Evolutionary conservation across 2,797 vertebrate species (phyloP).

Genomic region (Hemitrygon akajei): DNA sequence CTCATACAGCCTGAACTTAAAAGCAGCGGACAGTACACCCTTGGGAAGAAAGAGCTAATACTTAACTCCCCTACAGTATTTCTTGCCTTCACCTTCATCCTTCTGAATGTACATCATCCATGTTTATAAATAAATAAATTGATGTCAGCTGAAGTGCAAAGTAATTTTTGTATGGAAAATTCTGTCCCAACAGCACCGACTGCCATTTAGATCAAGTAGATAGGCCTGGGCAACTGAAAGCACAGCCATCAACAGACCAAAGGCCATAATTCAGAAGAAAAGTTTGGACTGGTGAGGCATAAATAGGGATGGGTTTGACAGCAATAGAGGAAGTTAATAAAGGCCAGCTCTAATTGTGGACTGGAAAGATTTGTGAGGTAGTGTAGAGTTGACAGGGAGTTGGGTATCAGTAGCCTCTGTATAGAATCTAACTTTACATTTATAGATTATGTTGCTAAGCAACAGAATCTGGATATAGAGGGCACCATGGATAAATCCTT

Average conservation of each 20-base stretch:
- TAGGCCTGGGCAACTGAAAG: not conserved
- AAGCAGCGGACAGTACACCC: not conserved
- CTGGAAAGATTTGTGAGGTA: not conserved
- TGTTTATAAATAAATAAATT: not conserved
- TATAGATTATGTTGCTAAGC: not conserved
- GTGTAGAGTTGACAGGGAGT: not conserved
- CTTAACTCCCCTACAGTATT: not conserved
- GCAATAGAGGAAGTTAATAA: not conserved
- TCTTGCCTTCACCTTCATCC: not conserved
- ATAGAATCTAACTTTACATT: not conserved
- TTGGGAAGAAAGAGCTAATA: not conserved
- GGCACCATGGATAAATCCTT: not conserved
- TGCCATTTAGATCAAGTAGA: not conserved
- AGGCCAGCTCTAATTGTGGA: not conserved
- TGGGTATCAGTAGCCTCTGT: not conserved
- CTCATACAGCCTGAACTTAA: constrained; percentile 19
- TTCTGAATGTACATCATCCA: not conserved
- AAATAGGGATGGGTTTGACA: not conserved
- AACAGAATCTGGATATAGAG: not conserved
- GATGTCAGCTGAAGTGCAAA: not conserved
- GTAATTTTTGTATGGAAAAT: not conserved
- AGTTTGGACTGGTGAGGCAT: not conserved
- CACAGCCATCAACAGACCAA: not conserved
- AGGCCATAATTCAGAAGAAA: not conserved
- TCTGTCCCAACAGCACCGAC: not conserved